These are phyloP conservation scores for Rhincodon typus DNA, from an alignment of 2,797 vertebrate genomes.

Conservation along the genomic window DNA sequence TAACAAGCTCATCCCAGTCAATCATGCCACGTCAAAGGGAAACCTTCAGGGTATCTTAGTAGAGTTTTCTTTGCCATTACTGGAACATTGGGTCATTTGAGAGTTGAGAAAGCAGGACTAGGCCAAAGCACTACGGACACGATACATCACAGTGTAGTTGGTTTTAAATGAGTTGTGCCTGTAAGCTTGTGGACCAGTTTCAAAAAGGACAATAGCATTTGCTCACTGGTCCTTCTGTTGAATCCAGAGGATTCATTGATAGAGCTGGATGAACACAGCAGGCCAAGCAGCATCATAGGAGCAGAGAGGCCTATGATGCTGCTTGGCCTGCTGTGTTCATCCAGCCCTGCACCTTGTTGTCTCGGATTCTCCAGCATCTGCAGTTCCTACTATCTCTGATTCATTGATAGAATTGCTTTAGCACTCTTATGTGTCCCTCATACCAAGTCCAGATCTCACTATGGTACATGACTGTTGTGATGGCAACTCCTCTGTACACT, in stretches of 20 bases:
- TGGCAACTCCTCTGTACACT: not conserved
- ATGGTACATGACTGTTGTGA: not conserved
- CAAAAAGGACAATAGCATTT: not conserved
- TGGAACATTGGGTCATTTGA: not conserved
- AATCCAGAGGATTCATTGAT: not conserved
- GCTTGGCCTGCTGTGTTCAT: no score
- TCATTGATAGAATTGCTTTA: not conserved
- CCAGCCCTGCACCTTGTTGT: no score
- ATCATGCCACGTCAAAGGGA: not conserved
- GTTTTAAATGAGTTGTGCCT: not conserved
- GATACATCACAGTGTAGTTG: no score
- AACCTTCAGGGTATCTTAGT: not conserved
- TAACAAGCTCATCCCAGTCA: not conserved
- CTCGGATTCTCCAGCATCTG: no score
- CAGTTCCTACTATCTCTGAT: no score
- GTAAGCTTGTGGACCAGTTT: not conserved
- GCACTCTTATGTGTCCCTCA: not conserved
- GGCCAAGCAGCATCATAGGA: no score
- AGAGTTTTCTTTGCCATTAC: not conserved
- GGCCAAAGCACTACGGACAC: no score
- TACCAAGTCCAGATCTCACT: not conserved
- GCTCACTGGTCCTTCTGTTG: not conserved
- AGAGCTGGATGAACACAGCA: no score
- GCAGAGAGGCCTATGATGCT: no score
- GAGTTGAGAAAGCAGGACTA: not conserved